Conservation (phyloP, 1,140 invertebrate species). For the Muscidifurax raptorellus region DNA sequence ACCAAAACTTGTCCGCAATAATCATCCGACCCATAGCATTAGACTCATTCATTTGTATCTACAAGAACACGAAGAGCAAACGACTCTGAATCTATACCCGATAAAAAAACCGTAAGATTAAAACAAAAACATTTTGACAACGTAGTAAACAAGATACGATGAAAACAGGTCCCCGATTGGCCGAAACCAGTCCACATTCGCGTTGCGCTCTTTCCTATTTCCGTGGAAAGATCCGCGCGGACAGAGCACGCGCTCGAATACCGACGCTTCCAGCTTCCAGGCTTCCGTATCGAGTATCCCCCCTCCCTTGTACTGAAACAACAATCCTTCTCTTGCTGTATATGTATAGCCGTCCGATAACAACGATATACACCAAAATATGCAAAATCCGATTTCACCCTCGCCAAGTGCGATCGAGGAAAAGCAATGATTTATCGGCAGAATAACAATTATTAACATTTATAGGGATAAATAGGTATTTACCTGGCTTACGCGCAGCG, state of each 20-base stretch:
- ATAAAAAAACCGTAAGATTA: background rate
- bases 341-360: background rate
- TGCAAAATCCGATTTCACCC: background rate
- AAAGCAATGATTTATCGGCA: background rate
- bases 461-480: background rate
- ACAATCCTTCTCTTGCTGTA: background rate
- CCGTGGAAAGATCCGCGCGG: too few relatives aligned
- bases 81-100: background rate
- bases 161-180: background rate
- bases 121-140: too few relatives aligned
- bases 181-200: background rate
- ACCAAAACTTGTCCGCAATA: background rate
- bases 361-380: background rate
- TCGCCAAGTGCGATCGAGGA: background rate
- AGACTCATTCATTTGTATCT: too few relatives aligned
- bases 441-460: too few relatives aligned
- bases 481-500: background rate
- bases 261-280: background rate
- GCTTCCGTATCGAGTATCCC: background rate
- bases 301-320: background rate
- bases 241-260: too few relatives aligned
- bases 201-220: background rate
- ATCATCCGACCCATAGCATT: too few relatives aligned
- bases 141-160: too few relatives aligned
- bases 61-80: background rate